A percentile compares a stretch with the other conserved stretches of the same genome.
phyloP scores from a whole-genome alignment of 2,113 vertebrate genomes.

The Edolisoma coerulescens region DNA sequence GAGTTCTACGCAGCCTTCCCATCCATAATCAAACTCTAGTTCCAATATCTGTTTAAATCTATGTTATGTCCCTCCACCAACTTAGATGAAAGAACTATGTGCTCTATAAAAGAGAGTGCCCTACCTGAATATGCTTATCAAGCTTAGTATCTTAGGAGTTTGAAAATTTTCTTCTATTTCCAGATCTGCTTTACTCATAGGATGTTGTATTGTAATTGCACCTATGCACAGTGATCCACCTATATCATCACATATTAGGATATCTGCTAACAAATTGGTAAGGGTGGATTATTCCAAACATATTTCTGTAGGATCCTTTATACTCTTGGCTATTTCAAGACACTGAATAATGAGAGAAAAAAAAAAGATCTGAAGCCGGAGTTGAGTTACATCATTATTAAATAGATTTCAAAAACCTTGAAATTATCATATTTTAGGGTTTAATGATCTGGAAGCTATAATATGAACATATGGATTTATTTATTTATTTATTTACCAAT shows the following conservation, averaged over 20 bases:
- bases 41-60: not conserved
- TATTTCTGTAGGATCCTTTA: not conserved
- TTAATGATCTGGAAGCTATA: not conserved
- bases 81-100: not conserved
- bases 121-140: not conserved
- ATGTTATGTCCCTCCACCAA: not conserved
- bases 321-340: not conserved
- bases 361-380: not conserved
- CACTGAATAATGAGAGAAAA: not conserved
- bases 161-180: not conserved
- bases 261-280: not conserved
- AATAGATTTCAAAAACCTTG: not conserved
- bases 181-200: not conserved
- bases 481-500: not conserved
- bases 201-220: not conserved
- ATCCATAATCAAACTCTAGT: not conserved
- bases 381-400: not conserved
- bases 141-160: not conserved
- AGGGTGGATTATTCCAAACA: not conserved
- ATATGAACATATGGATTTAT: not conserved
- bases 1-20: not conserved
- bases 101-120: not conserved
- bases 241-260: not conserved
- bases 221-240: not conserved
- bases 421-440: not conserved